Conservation (phyloP, 53 echinoderm and acorn worm genomes). For the Antedon mediterranea region DNA sequence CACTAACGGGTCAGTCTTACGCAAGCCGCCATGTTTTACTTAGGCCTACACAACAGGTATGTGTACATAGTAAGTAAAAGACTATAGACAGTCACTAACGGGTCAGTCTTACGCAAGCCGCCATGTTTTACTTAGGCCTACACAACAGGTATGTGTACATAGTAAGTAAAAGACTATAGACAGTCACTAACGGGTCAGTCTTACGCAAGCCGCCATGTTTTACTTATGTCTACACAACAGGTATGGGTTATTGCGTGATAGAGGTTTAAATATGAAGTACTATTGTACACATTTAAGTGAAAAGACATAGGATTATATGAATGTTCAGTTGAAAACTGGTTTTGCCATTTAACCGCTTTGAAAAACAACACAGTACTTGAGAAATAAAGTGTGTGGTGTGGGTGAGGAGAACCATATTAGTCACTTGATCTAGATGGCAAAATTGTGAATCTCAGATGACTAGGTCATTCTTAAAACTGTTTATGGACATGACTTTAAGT, state of each 20-base stretch:
- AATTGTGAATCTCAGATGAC: no score
- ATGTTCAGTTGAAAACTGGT: no score
- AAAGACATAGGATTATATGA: no score
- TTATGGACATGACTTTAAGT: conserved; percentile 2
- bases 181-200: conserved; percentile 74
- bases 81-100: conserved; percentile 72
- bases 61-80: conserved; percentile 37
- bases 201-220: conserved; percentile 57
- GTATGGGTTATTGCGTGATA: no score
- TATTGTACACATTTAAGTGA: no score
- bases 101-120: conserved; percentile 69
- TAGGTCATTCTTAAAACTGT: no score
- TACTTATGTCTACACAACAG: conserved; percentile 86
- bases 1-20: conserved; percentile 57
- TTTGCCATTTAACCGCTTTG: no score
- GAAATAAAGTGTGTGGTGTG: no score
- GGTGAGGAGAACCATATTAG: no score
- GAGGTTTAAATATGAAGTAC: no score
- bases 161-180: conserved; percentile 71
- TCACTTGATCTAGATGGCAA: no score
- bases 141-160: conserved; percentile 60
- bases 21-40: conserved; percentile 69
- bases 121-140: conserved; percentile 72
- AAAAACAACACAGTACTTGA: no score
- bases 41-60: conserved; percentile 82